Conservation (phyloP, 2,888 invertebrate species). For the Caenorhabditis virilis region DNA sequence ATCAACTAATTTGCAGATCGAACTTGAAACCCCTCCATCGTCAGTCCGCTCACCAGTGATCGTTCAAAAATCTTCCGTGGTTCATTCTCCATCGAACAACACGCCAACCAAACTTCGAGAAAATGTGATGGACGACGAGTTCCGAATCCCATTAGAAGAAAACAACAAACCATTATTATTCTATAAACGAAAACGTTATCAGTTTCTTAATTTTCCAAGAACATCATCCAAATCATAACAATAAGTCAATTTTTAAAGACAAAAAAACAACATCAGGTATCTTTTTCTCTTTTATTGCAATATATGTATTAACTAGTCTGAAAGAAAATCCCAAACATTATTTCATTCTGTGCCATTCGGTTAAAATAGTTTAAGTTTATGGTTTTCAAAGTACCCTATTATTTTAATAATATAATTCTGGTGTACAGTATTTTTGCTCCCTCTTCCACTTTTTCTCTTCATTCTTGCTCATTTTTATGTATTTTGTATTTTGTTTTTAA, state of each 20-base stretch:
- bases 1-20: conserved; percentile 29
- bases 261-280: too few species aligned
- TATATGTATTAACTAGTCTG: background rate
- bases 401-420: too few species aligned
- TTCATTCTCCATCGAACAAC: conserved; percentile 22
- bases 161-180: conserved; percentile 57
- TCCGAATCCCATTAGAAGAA: conserved; percentile 55
- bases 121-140: conserved; percentile 46
- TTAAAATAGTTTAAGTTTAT: too few species aligned
- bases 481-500: conserved; percentile 4
- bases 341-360: background rate
- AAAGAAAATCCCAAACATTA: background rate
- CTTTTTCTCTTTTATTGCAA: background rate
- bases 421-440: background rate
- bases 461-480: conserved; percentile 1
- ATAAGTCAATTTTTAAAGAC: too few species aligned
- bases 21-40: conserved; percentile 36
- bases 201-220: conserved; percentile 64
- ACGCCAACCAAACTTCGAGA: conserved; percentile 43
- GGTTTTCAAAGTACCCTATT: too few species aligned
- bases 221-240: conserved; percentile 47
- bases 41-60: conserved; percentile 42
- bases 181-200: conserved; percentile 62
- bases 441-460: background rate
- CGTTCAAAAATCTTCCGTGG: conserved; percentile 38